Evolutionary conservation across 2,888 invertebrate genomes (phyloP).

Genomic region (Parnassius glacialis): DNA sequence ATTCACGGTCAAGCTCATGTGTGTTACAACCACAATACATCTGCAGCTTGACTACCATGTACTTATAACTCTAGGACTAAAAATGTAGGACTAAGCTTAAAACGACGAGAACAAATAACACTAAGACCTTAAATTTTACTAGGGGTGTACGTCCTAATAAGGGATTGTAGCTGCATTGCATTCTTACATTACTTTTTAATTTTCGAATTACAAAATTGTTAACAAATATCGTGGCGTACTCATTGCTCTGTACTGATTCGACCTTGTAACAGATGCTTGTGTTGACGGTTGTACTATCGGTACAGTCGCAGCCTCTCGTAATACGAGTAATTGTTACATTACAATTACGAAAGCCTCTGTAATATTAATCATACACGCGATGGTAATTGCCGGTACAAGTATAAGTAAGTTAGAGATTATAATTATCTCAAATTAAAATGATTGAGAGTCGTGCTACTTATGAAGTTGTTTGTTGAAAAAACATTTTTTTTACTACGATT

Average conservation of each 20-base stretch:
- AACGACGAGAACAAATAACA: too few relatives aligned
- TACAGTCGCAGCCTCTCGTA: constrained; percentile 11
- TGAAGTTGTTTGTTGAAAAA: too few relatives aligned
- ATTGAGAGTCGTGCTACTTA: too few relatives aligned
- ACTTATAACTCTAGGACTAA: too few relatives aligned
- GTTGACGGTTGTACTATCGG: constrained; percentile 14
- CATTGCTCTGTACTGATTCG: constrained; percentile 12
- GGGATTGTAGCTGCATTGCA: not conserved
- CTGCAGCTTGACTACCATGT: too few relatives aligned
- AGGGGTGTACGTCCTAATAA: not conserved
- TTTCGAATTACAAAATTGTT: constrained; percentile 20
- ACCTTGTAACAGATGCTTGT: constrained; percentile 21
- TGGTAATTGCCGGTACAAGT: not conserved
- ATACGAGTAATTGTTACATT: constrained; percentile 17
- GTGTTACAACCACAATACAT: too few relatives aligned
- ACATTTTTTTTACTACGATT: too few relatives aligned
- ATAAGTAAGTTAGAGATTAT: too few relatives aligned
- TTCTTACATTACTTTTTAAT: constrained; percentile 6
- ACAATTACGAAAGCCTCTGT: constrained; percentile 15
- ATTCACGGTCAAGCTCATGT: too few relatives aligned
- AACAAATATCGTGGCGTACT: constrained; percentile 10
- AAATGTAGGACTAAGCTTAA: too few relatives aligned
- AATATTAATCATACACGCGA: not conserved
- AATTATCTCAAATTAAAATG: too few relatives aligned
- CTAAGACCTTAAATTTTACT: too few relatives aligned